Percentiles rank a stretch among this genome's conserved stretches.
phyloP scores from a whole-genome alignment of 2,797 vertebrate genomes.

The Petrocephalus schoutedeni region DNA sequence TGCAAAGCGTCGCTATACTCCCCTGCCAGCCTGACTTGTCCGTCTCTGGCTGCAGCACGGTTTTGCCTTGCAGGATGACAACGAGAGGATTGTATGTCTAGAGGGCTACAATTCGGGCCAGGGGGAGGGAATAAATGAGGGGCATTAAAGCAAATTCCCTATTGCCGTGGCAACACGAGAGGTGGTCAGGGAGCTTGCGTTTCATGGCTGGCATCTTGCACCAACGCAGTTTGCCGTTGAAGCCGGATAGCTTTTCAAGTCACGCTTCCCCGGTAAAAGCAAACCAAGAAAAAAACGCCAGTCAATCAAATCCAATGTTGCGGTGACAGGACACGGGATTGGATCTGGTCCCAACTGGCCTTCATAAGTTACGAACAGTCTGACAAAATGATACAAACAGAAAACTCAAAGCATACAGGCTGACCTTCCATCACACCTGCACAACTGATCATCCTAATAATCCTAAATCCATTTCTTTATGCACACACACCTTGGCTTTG shows the following conservation, averaged over 20 bases:
- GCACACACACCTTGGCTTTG: background rate
- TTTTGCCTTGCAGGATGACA: conserved; percentile 5
- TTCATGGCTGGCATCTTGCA: background rate
- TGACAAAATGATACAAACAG: too few species aligned
- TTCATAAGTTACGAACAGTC: too few species aligned
- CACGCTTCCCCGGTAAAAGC: background rate
- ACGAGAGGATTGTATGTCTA: conserved; percentile 15
- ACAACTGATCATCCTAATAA: too few species aligned
- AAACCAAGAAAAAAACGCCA: background rate
- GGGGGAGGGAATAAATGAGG: background rate
- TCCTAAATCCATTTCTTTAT: too few species aligned
- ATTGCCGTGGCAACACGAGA: conserved; percentile 15
- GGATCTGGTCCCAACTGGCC: too few species aligned
- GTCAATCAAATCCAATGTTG: too few species aligned
- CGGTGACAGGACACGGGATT: too few species aligned
- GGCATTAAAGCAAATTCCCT: conserved; percentile 13
- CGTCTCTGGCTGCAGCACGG: background rate
- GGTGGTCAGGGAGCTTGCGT: background rate
- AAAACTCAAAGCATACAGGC: too few species aligned
- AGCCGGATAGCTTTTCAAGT: background rate
- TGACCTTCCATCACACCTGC: too few species aligned
- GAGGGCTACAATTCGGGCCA: background rate
- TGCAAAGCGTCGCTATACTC: background rate
- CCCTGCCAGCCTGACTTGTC: background rate
- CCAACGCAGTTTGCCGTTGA: background rate